Percentiles rank a stretch among this genome's conserved stretches.
phyloP scores from a whole-genome alignment of 2,797 vertebrate genomes.

The Sebastes diaconus region DNA sequence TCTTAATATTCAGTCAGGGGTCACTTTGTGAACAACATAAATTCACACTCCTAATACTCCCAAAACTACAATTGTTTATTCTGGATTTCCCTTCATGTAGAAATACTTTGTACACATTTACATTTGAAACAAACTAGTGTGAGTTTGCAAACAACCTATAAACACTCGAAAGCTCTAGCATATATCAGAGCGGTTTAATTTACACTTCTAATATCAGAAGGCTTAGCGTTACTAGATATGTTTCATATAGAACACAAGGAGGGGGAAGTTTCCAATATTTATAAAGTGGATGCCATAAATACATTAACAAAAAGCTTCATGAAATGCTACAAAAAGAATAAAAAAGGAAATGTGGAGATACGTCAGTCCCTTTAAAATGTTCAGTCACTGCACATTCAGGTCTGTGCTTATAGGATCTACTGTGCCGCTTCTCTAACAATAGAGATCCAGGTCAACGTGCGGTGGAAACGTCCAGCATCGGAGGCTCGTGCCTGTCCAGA shows the following conservation, averaged over 20 bases:
- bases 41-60: constrained; percentile 24
- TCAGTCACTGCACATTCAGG: constrained; percentile 50
- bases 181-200: constrained; percentile 45
- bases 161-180: constrained; percentile 43
- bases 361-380: constrained; percentile 50
- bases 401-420: constrained; percentile 27
- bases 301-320: constrained; percentile 64
- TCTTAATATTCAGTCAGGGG: neutral
- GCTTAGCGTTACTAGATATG: constrained; percentile 35
- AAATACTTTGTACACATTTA: constrained; percentile 77
- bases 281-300: constrained; percentile 65
- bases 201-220: constrained; percentile 45
- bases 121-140: constrained; percentile 47
- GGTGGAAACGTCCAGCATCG: constrained; percentile 66
- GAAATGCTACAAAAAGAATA: constrained; percentile 54
- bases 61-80: constrained; percentile 64
- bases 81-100: constrained; percentile 53
- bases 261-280: constrained; percentile 21
- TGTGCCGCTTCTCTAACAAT: constrained; percentile 57
- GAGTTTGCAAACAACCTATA: constrained; percentile 42
- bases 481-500: constrained; percentile 54
- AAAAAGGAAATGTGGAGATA: constrained; percentile 45
- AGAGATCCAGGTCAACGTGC: constrained; percentile 53
- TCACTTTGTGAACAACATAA: constrained; percentile 13
- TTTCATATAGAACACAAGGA: constrained; percentile 35